Evolutionary conservation across 1,140 invertebrate species (phyloP).

Genomic region (Dreissena rostriformis): DNA sequence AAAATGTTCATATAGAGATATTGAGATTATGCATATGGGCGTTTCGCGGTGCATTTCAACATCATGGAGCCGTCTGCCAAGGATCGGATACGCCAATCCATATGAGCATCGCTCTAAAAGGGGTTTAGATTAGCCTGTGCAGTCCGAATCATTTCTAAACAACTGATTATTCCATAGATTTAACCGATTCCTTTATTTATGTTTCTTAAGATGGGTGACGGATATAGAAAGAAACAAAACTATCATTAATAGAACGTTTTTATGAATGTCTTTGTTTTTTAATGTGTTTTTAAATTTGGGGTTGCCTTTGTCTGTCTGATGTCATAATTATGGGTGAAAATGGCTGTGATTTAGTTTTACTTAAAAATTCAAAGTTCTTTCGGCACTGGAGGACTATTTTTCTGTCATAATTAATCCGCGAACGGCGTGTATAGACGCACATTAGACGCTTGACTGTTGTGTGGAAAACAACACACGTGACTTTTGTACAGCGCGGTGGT

Average conservation of each 20-base stretch:
- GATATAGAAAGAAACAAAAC: background rate
- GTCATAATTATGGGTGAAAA: constrained; percentile 13
- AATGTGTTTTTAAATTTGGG: constrained; percentile 31
- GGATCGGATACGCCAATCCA: too few species aligned
- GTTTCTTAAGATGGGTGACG: background rate
- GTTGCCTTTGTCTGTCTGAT: background rate
- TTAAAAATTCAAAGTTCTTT: too few species aligned
- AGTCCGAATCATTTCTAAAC: too few species aligned
- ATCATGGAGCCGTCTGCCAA: too few species aligned
- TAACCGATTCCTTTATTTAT: background rate
- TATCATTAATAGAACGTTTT: background rate
- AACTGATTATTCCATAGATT: constrained; percentile 23
- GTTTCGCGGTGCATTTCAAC: too few species aligned
- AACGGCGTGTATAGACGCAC: background rate
- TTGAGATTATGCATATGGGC: too few species aligned
- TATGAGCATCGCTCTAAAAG: too few species aligned
- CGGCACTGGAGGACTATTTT: constrained; percentile 30
- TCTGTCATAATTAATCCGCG: constrained; percentile 17
- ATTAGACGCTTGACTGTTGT: constrained; percentile 32
- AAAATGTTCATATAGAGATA: too few species aligned
- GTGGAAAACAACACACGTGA: background rate
- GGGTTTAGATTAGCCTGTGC: too few species aligned
- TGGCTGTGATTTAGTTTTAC: too few species aligned
- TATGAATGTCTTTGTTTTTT: background rate
- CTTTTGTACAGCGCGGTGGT: background rate